Percentiles rank a stretch among this genome's conserved stretches.
These are phyloP conservation scores for Periplaneta americana DNA, from an alignment of 1,140 invertebrate species.

Conservation along the genomic window DNA sequence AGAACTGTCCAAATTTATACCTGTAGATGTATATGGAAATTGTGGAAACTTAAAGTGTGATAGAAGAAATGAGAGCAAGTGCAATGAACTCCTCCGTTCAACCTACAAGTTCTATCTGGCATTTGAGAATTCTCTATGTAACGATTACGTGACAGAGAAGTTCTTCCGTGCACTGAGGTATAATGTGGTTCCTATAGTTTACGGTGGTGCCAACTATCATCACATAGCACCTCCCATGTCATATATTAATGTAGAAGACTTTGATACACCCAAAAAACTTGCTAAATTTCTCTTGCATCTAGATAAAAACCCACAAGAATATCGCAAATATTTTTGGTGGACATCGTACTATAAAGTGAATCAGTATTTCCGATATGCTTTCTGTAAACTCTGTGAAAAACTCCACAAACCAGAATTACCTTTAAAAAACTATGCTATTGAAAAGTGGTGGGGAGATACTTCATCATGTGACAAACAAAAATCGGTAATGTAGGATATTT, in stretches of 20 bases:
- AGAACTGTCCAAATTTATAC: constrained; percentile 48
- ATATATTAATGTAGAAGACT: constrained; percentile 53
- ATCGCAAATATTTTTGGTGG: constrained; percentile 48
- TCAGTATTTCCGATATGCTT: background rate
- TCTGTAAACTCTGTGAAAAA: constrained; percentile 27
- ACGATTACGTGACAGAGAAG: constrained; percentile 61
- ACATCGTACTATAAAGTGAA: constrained; percentile 24
- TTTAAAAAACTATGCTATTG: background rate
- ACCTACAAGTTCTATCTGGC: too few species aligned
- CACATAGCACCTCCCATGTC: constrained; percentile 48
- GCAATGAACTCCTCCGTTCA: background rate
- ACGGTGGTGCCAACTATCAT: constrained; percentile 48
- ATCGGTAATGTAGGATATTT: too few species aligned
- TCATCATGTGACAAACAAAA: too few species aligned
- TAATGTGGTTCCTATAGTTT: constrained; percentile 49
- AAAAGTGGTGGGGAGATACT: too few species aligned
- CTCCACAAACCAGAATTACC: background rate
- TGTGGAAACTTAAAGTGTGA: too few species aligned
- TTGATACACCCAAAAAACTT: constrained; percentile 41
- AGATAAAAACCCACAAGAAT: constrained; percentile 31
- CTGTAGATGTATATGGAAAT: constrained; percentile 62
- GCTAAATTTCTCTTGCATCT: constrained; percentile 45
- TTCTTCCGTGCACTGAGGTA: constrained; percentile 42
- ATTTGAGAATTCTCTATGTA: too few species aligned
- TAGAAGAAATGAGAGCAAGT: too few species aligned